Base-by-base conservation (phyloP, 2,888 invertebrate genomes). In the Nomada ruficornis region DNA sequence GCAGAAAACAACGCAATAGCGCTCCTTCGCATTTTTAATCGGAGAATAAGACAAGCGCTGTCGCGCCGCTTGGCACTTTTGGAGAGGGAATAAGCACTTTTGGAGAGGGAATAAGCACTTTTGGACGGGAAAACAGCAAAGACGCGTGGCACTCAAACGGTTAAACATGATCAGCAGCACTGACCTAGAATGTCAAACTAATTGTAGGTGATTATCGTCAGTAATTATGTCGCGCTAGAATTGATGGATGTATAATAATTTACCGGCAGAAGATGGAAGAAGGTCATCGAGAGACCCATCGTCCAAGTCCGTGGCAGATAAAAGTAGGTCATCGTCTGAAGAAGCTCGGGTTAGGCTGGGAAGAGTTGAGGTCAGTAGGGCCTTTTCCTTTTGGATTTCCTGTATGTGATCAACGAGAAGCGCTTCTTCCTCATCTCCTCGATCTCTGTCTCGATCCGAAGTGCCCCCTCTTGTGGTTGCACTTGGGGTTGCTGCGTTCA, bases 271-370 rank as follows among this genome's bases (percentile, higher is more conserved):
- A 62, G 92, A 88, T 67, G 93, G 94, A 54, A 93, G 86, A 69
- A 94, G 90, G 90, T 96, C 95, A 84, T 96, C 96, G 13, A 95
- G 94, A 77, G 95, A 95, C 15, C 95, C 96, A 87, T 97, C 97
- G 92, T 97, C 97, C 89, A 97, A 95, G 94, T 97, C 97, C 36
- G 97, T 97, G 93, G 96, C 91, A 95, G 93, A 93, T n/a, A 93
- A 96, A 67, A 98, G 94, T 92, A 98, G 95, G 94, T 98, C 98
- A 93, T 98, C 98, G 94, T 98, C 98, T 0, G 98, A 98, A 65
- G 97, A 97, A 59, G 97, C 96, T 88, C 97, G 96, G 83, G 97
- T 97, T 80, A 98, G 95, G 83, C 97, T 96, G 52, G 97, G 97
- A 90, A 98, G 94, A 80, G 97, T 96, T 70, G 96, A 96, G 44